phyloP scores from a whole-genome alignment of 2,888 invertebrate genomes.

The Incurvaria masculella region DNA sequence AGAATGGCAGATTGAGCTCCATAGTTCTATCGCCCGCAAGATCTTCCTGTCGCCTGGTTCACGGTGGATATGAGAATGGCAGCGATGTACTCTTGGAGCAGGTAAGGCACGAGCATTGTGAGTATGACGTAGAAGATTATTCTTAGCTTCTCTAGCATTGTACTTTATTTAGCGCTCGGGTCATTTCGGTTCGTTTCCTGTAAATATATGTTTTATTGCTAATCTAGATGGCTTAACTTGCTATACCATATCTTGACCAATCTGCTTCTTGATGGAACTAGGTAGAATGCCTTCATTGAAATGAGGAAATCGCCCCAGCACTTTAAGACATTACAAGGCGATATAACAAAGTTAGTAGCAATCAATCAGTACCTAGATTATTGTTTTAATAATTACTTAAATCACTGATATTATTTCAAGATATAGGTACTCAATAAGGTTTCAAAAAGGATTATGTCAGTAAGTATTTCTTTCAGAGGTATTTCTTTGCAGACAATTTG shows the following conservation, averaged over 20 bases:
- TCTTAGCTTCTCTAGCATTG: conserved; percentile 39
- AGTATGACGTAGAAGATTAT: conserved; percentile 40
- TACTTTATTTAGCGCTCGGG: neutral
- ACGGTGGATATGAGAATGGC: conserved; percentile 39
- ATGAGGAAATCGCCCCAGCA: too few species aligned
- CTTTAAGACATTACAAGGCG: too few species aligned
- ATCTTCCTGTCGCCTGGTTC: conserved; percentile 8
- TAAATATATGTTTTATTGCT: too few species aligned
- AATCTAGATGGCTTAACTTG: too few species aligned
- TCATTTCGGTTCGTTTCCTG: neutral
- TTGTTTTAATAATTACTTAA: too few species aligned
- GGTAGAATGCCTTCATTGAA: neutral
- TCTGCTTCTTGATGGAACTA: neutral
- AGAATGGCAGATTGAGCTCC: neutral
- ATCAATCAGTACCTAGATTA: too few species aligned
- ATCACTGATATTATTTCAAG: too few species aligned
- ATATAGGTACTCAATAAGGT: too few species aligned
- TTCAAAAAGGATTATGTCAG: too few species aligned
- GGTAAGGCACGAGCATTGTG: conserved; percentile 38
- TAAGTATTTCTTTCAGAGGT: too few species aligned
- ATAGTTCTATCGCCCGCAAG: neutral
- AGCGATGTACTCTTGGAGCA: conserved; percentile 45
- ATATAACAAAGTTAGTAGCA: too few species aligned
- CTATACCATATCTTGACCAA: neutral
- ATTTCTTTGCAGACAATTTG: too few species aligned